These are phyloP conservation scores for Sternotherus odoratus DNA, from an alignment of 2,797 vertebrate species.

Conservation along the genomic window DNA sequence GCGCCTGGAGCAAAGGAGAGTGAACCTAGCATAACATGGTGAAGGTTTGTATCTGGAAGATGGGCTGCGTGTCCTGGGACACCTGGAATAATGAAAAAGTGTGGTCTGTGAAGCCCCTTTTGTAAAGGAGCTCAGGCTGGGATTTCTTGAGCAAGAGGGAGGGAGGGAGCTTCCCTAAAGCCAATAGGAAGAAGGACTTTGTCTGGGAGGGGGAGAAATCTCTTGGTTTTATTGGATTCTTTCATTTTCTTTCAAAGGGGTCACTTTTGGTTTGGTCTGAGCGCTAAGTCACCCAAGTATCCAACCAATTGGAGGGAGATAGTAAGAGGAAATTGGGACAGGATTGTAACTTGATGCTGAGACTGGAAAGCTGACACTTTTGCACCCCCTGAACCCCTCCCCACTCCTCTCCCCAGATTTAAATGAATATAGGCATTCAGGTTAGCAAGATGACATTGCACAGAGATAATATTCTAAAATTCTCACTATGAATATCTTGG, in stretches of 20 bases:
- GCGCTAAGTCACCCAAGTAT: background rate
- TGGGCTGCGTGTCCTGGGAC: background rate
- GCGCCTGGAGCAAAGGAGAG: background rate
- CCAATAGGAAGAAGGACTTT: background rate
- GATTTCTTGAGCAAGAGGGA: background rate
- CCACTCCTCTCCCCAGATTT: background rate
- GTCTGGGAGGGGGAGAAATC: background rate
- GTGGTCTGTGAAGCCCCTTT: background rate
- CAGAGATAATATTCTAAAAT: conserved; percentile 45
- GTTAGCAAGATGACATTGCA: background rate
- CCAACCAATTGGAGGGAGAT: background rate
- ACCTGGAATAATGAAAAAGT: background rate
- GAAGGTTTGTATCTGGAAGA: background rate
- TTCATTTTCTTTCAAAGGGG: conserved; percentile 40
- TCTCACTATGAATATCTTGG: background rate
- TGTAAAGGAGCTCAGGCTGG: background rate
- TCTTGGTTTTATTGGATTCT: conserved; percentile 48
- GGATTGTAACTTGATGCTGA: conserved; percentile 42
- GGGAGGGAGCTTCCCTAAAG: background rate
- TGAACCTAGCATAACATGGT: background rate
- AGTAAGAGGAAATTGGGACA: conserved; percentile 55
- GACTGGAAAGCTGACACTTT: conserved; percentile 50
- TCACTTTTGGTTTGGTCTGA: conserved; percentile 27
- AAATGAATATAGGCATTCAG: background rate
- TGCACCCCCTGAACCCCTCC: background rate